Conservation (phyloP, 1,140 invertebrate species). For the Heliconius melpomene region DNA sequence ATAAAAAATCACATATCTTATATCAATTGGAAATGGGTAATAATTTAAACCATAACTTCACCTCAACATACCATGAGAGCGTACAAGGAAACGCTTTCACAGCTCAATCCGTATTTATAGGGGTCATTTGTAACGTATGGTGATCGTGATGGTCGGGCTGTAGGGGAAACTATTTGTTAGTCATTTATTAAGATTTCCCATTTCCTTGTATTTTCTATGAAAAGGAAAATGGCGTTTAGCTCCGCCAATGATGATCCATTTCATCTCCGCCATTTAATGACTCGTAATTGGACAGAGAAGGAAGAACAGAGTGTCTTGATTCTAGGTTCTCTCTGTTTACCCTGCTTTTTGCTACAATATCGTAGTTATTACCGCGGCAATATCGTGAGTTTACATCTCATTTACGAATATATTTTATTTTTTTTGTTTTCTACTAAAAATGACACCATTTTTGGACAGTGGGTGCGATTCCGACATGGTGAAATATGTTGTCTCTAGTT, state of each 20-base stretch:
- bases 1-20: not conserved
- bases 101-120: conserved; percentile 27
- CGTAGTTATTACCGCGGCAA: too few relatives aligned
- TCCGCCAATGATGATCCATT: not conserved
- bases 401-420: too few relatives aligned
- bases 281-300: not conserved
- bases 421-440: too few relatives aligned
- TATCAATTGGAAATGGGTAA: not conserved
- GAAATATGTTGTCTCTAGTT: too few relatives aligned
- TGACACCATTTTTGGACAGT: too few relatives aligned
- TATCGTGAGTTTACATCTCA: too few relatives aligned
- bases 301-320: not conserved
- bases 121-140: conserved; percentile 26
- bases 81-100: conserved; percentile 31
- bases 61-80: conserved; percentile 3
- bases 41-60: conserved; percentile 17
- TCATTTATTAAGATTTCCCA: not conserved
- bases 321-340: not conserved
- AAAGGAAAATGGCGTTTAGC: not conserved
- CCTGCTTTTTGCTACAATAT: not conserved
- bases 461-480: too few relatives aligned
- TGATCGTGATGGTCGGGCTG: not conserved
- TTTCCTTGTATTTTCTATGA: not conserved
- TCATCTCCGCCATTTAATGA: not conserved
- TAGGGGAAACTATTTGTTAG: not conserved